phyloP scores from a whole-genome alignment of 2,888 invertebrate species.

The Sacculina carcini region DNA sequence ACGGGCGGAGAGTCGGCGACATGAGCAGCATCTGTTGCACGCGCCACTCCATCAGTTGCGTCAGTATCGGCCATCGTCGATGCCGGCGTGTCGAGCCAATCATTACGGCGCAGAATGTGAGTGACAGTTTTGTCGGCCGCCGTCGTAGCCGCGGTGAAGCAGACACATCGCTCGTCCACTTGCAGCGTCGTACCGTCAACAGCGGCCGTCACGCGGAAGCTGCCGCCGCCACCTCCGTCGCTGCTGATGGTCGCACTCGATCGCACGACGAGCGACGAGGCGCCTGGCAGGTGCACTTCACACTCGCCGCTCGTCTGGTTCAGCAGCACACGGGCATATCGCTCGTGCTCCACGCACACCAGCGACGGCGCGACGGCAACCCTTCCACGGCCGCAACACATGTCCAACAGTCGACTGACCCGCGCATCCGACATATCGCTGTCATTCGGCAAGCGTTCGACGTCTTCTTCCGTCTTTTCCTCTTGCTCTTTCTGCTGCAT shows the following conservation, averaged over 20 bases:
- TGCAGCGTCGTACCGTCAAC: no score
- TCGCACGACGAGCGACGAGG: no score
- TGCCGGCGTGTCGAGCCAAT: no score
- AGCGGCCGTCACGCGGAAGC: not conserved
- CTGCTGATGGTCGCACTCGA: no score
- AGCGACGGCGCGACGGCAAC: not conserved
- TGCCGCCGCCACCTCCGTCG: not conserved
- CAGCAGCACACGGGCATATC: not conserved
- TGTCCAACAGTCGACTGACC: not conserved
- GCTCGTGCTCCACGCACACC: not conserved
- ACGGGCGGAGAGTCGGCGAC: no score
- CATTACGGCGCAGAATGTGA: no score
- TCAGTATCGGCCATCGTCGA: no score
- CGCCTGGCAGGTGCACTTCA: not conserved
- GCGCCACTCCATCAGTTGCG: no score
- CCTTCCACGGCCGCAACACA: not conserved
- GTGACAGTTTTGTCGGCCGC: no score
- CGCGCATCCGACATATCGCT: not conserved
- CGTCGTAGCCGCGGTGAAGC: no score
- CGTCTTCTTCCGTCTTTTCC: not conserved
- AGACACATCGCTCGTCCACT: no score
- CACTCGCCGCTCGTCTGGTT: not conserved
- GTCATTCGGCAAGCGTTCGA: not conserved
- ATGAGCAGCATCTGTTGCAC: no score
- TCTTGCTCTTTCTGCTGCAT: not conserved